Percentiles rank a stretch among this genome's conserved stretches.
Conservation (phyloP, 2,113 vertebrate genomes). For the Isurus oxyrinchus region DNA sequence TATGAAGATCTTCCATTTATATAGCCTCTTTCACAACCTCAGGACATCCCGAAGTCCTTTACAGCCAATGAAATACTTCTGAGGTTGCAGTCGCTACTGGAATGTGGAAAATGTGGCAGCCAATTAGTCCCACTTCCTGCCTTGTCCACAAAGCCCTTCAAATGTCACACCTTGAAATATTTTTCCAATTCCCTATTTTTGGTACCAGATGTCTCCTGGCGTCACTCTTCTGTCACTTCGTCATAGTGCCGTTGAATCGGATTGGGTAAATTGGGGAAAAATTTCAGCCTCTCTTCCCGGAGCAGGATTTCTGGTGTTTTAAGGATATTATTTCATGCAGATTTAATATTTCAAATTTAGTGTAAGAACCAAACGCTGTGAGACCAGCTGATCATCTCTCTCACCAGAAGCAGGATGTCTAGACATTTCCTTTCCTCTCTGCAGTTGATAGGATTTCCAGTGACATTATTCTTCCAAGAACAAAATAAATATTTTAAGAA, state of each 20-base stretch:
- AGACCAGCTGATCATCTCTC: neutral
- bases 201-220: neutral
- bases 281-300: neutral
- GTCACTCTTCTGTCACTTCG: neutral
- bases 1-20: neutral
- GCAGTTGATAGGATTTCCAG: neutral
- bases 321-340: neutral
- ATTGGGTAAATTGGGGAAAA: neutral
- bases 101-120: neutral
- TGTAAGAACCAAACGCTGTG: neutral
- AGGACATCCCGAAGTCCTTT: neutral
- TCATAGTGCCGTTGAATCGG: neutral
- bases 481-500: neutral
- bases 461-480: neutral
- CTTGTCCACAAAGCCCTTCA: neutral
- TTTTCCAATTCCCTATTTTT: neutral
- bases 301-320: neutral
- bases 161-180: neutral
- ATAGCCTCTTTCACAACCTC: neutral
- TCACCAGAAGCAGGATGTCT: neutral
- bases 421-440: neutral
- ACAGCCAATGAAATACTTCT: neutral
- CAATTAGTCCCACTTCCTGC: neutral
- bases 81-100: neutral
- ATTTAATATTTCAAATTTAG: neutral